Percentiles rank a stretch among this genome's conserved stretches.
Evolutionary conservation across 2,113 vertebrate genomes (phyloP).

Genomic region (Eubucco bourcierii): DNA sequence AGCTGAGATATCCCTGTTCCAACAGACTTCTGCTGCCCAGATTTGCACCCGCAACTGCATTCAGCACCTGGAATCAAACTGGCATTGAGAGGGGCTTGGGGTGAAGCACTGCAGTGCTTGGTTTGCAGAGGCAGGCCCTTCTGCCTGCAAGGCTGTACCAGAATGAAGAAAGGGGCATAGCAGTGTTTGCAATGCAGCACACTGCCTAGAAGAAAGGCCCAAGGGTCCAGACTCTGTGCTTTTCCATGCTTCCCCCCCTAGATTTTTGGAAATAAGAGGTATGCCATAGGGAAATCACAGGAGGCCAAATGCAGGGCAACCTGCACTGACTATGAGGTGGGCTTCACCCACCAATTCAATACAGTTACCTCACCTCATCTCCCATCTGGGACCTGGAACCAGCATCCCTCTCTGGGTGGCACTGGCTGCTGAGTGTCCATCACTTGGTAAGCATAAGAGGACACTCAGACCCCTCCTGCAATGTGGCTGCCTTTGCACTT

Average conservation of each 20-base stretch:
- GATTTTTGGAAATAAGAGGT: not conserved
- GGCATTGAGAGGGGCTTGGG: not conserved
- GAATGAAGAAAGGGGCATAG: not conserved
- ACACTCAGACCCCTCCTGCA: not conserved
- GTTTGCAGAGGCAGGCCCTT: not conserved
- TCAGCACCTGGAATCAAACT: not conserved
- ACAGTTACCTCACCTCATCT: not conserved
- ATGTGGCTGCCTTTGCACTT: accelerated
- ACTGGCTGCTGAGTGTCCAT: accelerated
- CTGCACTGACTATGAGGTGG: accelerated
- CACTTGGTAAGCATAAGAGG: accelerated
- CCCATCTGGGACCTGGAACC: not conserved
- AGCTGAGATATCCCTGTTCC: not conserved
- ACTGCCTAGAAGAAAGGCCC: not conserved
- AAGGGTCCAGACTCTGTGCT: not conserved
- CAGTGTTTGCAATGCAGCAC: not conserved
- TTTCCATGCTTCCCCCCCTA: not conserved
- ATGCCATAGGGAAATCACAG: accelerated
- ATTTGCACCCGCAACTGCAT: accelerated
- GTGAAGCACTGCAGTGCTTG: not conserved
- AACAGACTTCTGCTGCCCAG: not conserved
- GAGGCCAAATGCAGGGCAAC: not conserved
- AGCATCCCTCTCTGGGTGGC: not conserved
- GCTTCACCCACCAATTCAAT: not conserved
- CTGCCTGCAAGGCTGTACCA: not conserved